Evolutionary conservation across 35 echinoderm and acorn worm genomes (phyloP).

Genomic region (Ophioderma brevispina): DNA sequence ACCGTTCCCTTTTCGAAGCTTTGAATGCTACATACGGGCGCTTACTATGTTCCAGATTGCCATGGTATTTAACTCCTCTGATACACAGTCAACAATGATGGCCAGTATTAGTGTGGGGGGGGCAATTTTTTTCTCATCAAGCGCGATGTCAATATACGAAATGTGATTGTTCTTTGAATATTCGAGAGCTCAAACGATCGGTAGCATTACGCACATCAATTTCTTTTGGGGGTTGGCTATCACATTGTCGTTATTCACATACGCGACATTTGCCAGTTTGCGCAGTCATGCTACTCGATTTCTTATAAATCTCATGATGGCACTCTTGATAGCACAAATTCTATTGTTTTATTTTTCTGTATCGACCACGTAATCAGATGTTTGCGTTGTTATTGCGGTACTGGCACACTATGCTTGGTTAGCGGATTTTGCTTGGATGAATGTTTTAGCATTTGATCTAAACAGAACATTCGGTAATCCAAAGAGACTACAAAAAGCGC

Average conservation of each 20-base stretch:
- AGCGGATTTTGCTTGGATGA: conserved; percentile 33
- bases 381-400: background rate
- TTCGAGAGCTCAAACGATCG: background rate
- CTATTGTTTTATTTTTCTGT: background rate
- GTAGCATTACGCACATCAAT: background rate
- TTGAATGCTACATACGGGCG: background rate
- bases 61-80: background rate
- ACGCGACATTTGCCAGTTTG: background rate
- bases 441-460: conserved; percentile 9
- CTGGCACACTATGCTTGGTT: conserved; percentile 19
- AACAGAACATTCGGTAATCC: background rate
- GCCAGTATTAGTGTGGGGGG: background rate
- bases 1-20: background rate
- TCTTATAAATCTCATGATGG: background rate
- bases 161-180: conserved; percentile 6
- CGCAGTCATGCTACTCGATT: background rate
- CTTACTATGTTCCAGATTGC: background rate
- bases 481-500: background rate
- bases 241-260: background rate
- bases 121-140: background rate
- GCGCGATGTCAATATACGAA: background rate
- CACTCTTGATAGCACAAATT: conserved; percentile 14
- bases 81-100: background rate
- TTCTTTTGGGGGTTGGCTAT: background rate
- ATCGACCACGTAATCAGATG: background rate